Evolutionary conservation across 2,888 invertebrate genomes (phyloP).

Genomic region (Macrosiphum euphorbiae): DNA sequence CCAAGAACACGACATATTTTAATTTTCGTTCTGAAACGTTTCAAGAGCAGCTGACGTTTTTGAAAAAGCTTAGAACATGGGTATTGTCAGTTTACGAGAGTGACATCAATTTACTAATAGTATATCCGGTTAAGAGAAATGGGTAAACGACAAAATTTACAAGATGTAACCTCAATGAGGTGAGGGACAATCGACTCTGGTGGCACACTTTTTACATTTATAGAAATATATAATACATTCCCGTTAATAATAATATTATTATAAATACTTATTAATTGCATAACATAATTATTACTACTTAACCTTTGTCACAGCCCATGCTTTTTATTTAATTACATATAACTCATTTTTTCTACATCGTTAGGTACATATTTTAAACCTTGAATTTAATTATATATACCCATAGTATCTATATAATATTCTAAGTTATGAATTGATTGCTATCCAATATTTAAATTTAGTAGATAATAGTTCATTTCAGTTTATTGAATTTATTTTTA

Average conservation of each 20-base stretch:
- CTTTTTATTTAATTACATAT: background rate
- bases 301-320: background rate
- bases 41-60: constrained; percentile 28
- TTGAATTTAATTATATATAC: background rate
- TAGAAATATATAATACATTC: background rate
- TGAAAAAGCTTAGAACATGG: constrained; percentile 29
- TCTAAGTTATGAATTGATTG: background rate
- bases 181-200: background rate
- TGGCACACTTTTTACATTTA: background rate
- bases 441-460: background rate
- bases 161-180: too few relatives aligned
- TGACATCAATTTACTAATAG: background rate
- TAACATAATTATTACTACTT: background rate
- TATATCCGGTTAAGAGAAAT: background rate
- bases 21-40: constrained; percentile 22
- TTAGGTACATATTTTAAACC: background rate
- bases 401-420: background rate
- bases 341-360: background rate
- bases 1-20: background rate
- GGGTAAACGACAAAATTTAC: background rate
- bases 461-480: background rate
- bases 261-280: background rate
- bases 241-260: background rate
- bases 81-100: background rate
- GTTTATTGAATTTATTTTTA: background rate